Percentiles rank a stretch among this genome's conserved stretches.
These are phyloP conservation scores for Motacilla alba DNA, from an alignment of 2,113 vertebrate species.

Conservation along the genomic window DNA sequence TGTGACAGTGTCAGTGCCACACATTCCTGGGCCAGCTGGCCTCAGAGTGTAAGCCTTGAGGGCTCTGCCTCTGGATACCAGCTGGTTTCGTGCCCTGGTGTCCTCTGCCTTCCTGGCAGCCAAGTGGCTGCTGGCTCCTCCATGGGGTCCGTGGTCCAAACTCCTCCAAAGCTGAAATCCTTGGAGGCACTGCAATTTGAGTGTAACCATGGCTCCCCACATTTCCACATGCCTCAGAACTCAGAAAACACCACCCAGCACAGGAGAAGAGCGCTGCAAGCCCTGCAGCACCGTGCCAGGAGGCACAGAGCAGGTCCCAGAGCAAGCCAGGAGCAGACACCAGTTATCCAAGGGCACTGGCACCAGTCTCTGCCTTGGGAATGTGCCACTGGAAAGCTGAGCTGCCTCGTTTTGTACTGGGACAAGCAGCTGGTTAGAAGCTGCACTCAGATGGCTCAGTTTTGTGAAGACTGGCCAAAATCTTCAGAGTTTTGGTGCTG, in stretches of 20 bases:
- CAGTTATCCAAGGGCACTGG: not conserved
- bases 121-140: not conserved
- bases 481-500: not conserved
- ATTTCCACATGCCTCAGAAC: not conserved
- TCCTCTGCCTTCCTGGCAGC: not conserved
- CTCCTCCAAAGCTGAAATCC: not conserved
- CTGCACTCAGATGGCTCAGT: not conserved
- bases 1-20: not conserved
- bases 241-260: not conserved
- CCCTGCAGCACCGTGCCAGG: not conserved
- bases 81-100: not conserved
- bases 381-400: not conserved
- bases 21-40: not conserved
- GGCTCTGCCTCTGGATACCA: not conserved
- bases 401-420: accelerated
- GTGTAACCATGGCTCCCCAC: not conserved
- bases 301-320: not conserved
- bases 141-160: not conserved
- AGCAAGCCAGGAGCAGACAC: not conserved
- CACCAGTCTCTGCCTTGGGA: not conserved
- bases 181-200: not conserved
- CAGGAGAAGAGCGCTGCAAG: not conserved
- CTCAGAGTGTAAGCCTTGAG: not conserved
- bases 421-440: not conserved
- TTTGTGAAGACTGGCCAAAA: not conserved